Evolutionary conservation across 2,888 invertebrate genomes (phyloP).

Genomic region (Acanthopleura granulata): DNA sequence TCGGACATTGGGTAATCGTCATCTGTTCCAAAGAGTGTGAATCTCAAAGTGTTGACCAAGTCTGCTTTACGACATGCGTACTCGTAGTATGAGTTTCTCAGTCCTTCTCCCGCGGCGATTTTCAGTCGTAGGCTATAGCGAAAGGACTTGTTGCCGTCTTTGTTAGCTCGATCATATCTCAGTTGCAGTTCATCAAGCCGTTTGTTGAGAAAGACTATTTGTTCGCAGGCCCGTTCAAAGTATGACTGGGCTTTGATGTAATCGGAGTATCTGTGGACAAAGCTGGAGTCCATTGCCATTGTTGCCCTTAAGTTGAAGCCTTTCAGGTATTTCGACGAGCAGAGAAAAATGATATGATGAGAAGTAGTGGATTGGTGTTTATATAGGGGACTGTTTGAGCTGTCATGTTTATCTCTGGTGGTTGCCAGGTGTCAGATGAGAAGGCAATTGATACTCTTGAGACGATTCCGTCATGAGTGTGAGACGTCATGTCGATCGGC

Average conservation of each 20-base stretch:
- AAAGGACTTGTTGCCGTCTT: background rate
- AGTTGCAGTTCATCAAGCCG: conserved; percentile 1
- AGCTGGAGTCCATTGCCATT: background rate
- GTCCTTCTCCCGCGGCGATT: background rate
- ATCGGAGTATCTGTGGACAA: background rate
- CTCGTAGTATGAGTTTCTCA: background rate
- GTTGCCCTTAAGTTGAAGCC: too few relatives aligned
- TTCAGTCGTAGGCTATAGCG: background rate
- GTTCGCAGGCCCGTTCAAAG: background rate
- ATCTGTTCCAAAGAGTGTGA: background rate
- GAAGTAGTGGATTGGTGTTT: too few relatives aligned
- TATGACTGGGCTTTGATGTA: background rate
- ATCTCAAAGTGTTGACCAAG: background rate
- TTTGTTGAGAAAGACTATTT: background rate
- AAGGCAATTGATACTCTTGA: too few relatives aligned
- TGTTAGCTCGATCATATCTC: background rate
- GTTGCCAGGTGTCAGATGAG: too few relatives aligned
- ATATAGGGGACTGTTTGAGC: too few relatives aligned
- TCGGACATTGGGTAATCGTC: background rate
- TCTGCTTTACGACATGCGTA: background rate
- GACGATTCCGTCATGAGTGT: too few relatives aligned
- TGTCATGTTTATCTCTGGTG: too few relatives aligned
- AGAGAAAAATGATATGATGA: too few relatives aligned
- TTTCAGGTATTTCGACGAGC: too few relatives aligned
- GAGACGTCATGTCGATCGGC: too few relatives aligned